Base-by-base conservation (phyloP, 2,113 vertebrate genomes). In the Marmota monax region DNA sequence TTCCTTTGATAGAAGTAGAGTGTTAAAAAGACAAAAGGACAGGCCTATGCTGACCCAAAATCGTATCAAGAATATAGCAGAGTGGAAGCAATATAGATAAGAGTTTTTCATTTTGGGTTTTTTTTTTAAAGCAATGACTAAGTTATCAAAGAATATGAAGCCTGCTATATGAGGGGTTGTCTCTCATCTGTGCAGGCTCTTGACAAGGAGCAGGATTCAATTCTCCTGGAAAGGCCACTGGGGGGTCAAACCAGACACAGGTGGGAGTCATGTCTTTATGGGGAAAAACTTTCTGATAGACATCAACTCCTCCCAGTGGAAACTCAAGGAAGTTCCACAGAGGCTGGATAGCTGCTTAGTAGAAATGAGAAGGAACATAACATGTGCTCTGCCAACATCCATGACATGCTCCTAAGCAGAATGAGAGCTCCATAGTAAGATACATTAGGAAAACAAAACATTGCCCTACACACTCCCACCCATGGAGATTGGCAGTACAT, bases 401-500 rank as follows among this genome's bases (percentile, higher is more conserved):
- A 34, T 10, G 16, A 7, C 1, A 11, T 4, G 25, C 25, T 77
- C 45, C 61, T 23, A 1, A 11, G 32, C 83, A 73, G 37, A 74
- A 65, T 20, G 2, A 51, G n/a, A 51, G 42, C 67, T 82, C 72
- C 8, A 0, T 4, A 1, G 8, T 22, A 17, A 45, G 45, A 25
- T 34, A 4, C 2, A 0, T 5, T 6, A 42, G 61, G 76, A 56
- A 0, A 29, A 4, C 42, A 25, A 0, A 34, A 4, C 42, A 25
- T 14, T 2, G 56, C 77, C 23, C 76, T 10, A 2, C 61, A 63
- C 3, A 3, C 25, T 25, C 9, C 9, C 3, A 32, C 22, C 23
- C 29, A 0, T 7, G 58, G 83, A 51, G 6, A 7, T 12, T 39
- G 3, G 5, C 1, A 0, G 1, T 0, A 14, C 7, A 4, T 8